Percentiles rank a stretch among this genome's conserved stretches.
Conservation (phyloP, 1,140 invertebrate species). For the Pissodes strobi region DNA sequence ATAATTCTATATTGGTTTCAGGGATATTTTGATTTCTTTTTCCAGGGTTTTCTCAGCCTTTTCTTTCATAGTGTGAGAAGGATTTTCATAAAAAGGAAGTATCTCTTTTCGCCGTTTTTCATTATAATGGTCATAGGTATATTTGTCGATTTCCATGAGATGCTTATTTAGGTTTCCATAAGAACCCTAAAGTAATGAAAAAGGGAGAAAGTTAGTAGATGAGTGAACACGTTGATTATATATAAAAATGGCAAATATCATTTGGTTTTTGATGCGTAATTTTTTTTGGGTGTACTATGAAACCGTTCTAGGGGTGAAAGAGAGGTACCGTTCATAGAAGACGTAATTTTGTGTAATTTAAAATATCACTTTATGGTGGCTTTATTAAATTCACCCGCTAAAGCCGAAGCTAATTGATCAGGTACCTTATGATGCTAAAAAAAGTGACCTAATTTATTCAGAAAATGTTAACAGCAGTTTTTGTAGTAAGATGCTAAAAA, state of each 20-base stretch:
- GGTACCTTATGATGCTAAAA: background rate
- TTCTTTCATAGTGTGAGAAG: too few relatives aligned
- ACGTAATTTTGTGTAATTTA: background rate
- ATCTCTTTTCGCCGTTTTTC: too few relatives aligned
- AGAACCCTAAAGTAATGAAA: constrained; percentile 11
- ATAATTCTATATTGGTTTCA: too few relatives aligned
- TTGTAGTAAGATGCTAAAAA: background rate
- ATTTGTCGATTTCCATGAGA: background rate
- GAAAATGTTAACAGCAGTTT: background rate
- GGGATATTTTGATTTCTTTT: too few relatives aligned
- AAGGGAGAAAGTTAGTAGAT: constrained; percentile 4
- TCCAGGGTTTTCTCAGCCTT: too few relatives aligned
- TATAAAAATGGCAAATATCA: constrained; percentile 1
- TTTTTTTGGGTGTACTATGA: constrained; percentile 10
- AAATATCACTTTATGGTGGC: background rate
- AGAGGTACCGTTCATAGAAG: background rate
- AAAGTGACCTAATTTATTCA: background rate
- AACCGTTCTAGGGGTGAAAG: constrained; percentile 7
- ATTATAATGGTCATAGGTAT: background rate
- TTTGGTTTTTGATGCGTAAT: background rate
- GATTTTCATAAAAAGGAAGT: too few relatives aligned
- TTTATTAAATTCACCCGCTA: background rate
- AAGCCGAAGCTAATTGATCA: background rate
- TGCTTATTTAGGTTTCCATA: constrained; percentile 12
- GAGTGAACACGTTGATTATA: constrained; percentile 9